Evolutionary conservation across 2,888 invertebrate species (phyloP), one percentile per base, ranked within the genome.

Genomic region (Pinctada fucata): DNA sequence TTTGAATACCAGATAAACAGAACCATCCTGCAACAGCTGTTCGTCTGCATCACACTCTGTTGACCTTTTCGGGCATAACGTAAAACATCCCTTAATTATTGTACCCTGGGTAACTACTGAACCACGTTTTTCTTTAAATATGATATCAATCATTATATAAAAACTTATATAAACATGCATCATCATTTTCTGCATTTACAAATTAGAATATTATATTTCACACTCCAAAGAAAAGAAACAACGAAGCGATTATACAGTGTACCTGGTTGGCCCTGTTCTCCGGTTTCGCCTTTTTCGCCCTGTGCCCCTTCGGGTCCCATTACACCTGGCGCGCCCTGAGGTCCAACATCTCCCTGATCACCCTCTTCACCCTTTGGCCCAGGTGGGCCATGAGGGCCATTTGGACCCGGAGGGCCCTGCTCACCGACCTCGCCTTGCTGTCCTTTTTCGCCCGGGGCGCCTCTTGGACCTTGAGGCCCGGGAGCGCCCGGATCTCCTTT

Each of bases 241-340:
- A 31, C 31, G 13, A 58, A 58, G 6, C 8, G 6, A 58, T 13
- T 58, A 58, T 58, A 58, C 6, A 58, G 58, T 13, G 13, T 72
- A 72, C 72, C 72, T 72, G 52, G 51, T 52, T 51, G 51, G 13
- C 72, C 72, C 3, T 16, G 45, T 8, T n/a, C 31, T 52, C 72
- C 72, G 5, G 16, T 16, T 5, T 72, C 72, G 4, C 72, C 72
- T 58, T 50, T 72, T 10, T 31, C 31, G 6, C 72, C 72, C 72
- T 58, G 50, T 58, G 3, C 8, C 5, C 72, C 72, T 45, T 31
- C 10, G 8, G 72, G 72, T 52, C 72, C 72, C 10, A 52, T 45
- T 16, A 10, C 0, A 13, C 72, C 72, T 8, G 47, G 2, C 3
- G 45, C 10, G 5, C 72, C 72, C 69, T 47, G 3, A 10, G 72